Evolutionary conservation across 2,113 vertebrate species (phyloP).

Genomic region (Otis tarda): DNA sequence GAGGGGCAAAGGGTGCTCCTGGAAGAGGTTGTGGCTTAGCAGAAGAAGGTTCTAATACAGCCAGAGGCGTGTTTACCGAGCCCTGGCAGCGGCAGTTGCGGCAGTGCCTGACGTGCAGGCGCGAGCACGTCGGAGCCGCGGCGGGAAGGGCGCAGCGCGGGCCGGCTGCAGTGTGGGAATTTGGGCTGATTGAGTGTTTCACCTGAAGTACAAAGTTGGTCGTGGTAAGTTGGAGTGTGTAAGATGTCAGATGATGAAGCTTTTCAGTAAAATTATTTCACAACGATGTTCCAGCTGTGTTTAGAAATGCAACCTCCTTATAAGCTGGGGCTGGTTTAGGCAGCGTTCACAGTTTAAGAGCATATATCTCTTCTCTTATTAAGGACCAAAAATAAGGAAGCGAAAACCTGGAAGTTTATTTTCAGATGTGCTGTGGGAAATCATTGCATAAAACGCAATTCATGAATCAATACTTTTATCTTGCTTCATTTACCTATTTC

Average conservation of each 20-base stretch:
- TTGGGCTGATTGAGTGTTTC: accelerated
- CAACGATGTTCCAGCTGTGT: not conserved
- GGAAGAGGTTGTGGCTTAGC: not conserved
- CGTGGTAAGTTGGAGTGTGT: not conserved
- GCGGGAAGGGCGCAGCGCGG: not conserved
- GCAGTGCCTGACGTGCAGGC: not conserved
- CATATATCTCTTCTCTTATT: not conserved
- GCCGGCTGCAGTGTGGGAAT: accelerated
- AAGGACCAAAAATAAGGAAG: not conserved
- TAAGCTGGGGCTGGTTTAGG: not conserved
- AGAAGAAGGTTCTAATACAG: too few species aligned
- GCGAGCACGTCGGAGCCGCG: not conserved
- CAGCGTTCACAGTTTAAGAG: not conserved
- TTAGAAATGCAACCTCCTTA: not conserved
- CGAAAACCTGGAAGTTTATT: not conserved
- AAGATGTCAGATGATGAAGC: not conserved
- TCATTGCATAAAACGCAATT: not conserved
- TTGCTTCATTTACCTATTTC: not conserved
- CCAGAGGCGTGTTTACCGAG: not conserved
- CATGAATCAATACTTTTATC: not conserved
- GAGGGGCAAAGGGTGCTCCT: not conserved
- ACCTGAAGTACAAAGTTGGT: not conserved
- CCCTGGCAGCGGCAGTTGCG: not conserved
- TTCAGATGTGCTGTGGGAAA: not conserved
- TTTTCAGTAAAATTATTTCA: not conserved